These are phyloP conservation scores for Tipula lateralis DNA, from an alignment of 2,888 invertebrate genomes.

Conservation along the genomic window DNA sequence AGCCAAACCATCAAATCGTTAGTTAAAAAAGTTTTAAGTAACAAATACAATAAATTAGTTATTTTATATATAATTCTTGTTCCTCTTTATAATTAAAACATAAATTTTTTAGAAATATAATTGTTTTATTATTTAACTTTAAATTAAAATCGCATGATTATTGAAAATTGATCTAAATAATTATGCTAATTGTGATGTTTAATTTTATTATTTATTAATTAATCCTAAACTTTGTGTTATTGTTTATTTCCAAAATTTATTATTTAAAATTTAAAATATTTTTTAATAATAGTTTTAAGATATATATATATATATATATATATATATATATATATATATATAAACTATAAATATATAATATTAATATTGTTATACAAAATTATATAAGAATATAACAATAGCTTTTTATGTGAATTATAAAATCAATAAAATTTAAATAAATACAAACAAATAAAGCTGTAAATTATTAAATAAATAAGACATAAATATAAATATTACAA, in stretches of 20 bases:
- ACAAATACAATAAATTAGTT: neutral
- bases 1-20: neutral
- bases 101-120: neutral
- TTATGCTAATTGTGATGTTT: constrained; percentile 6
- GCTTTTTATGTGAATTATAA: constrained; percentile 1
- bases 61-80: neutral
- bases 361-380: neutral
- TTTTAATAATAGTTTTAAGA: neutral
- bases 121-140: neutral
- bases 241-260: neutral
- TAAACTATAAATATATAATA: neutral
- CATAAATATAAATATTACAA: neutral
- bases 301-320: neutral
- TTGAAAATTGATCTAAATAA: neutral
- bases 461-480: neutral
- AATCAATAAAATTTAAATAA: constrained; percentile 2
- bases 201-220: neutral
- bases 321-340: no score
- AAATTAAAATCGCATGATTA: neutral
- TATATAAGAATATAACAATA: neutral
- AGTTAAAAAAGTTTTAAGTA: neutral
- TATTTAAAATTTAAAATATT: neutral
- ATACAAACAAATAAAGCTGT: neutral
- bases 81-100: neutral
- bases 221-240: neutral